phyloP scores from a whole-genome alignment of 2,113 vertebrate species.

The Brienomyrus longianalis region DNA sequence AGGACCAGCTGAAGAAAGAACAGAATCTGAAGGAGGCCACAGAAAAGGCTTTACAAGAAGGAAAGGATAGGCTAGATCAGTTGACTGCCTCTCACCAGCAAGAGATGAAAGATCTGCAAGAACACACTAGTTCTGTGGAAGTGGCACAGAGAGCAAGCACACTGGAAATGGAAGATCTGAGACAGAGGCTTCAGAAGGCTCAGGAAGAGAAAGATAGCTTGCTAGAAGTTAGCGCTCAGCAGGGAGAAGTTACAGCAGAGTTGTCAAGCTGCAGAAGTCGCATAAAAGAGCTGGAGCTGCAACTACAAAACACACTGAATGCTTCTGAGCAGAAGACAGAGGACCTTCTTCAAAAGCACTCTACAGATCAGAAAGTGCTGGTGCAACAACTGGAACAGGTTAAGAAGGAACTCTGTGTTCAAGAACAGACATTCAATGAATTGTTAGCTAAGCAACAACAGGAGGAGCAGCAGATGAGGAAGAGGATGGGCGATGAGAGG shows the following conservation, averaged over 20 bases:
- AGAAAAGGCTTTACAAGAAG: constrained; percentile 56
- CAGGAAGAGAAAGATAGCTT: constrained; percentile 62
- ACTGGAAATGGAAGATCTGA: constrained; percentile 57
- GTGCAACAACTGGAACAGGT: constrained; percentile 54
- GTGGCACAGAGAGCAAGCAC: constrained; percentile 39
- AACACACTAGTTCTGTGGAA: not conserved
- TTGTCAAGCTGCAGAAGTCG: constrained; percentile 56
- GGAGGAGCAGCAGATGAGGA: constrained; percentile 51
- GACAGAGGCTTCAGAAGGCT: constrained; percentile 48
- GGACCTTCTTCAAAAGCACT: constrained; percentile 51
- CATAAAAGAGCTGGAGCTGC: constrained; percentile 54
- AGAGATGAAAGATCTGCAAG: constrained; percentile 10
- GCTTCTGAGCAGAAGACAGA: constrained; percentile 59
- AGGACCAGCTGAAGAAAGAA: constrained; percentile 54
- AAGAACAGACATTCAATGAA: constrained; percentile 58
- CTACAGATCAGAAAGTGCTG: constrained; percentile 53
- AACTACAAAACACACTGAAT: constrained; percentile 57
- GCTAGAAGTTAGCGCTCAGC: constrained; percentile 45
- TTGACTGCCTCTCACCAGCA: constrained; percentile 31
- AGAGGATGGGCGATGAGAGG: constrained; percentile 65
- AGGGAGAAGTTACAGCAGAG: constrained; percentile 52
- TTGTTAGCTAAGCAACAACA: constrained; percentile 56
- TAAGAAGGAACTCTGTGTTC: constrained; percentile 58
- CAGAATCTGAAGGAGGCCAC: constrained; percentile 55
- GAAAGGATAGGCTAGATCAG: constrained; percentile 54